These are phyloP conservation scores for Sylvilagus floridanus DNA, from an alignment of 2,797 vertebrate species.

Conservation along the genomic window DNA sequence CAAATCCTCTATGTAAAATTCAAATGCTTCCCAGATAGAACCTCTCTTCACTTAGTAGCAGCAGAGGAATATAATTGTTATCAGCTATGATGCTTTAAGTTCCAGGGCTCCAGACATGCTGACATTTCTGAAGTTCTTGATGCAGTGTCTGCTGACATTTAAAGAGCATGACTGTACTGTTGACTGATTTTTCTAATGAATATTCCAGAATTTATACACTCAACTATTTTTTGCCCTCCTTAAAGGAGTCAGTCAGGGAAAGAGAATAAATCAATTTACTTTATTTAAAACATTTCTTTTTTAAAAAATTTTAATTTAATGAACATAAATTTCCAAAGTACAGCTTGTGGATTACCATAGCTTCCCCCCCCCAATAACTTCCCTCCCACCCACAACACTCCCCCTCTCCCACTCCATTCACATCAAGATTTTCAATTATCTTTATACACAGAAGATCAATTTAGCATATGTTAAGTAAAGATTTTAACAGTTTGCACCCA, in stretches of 20 bases:
- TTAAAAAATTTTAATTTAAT: too few relatives aligned
- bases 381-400: too few relatives aligned
- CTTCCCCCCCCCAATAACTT: too few relatives aligned
- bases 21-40: neutral
- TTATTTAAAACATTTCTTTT: slow-evolving; percentile 9
- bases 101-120: neutral
- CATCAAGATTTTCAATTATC: too few relatives aligned
- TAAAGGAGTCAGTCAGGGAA: neutral
- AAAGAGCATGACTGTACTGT: neutral
- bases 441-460: too few relatives aligned
- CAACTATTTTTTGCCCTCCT: neutral
- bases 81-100: neutral
- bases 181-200: slow-evolving; percentile 37
- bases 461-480: too few relatives aligned
- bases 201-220: neutral
- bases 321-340: too few relatives aligned
- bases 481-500: too few relatives aligned
- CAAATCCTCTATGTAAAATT: neutral
- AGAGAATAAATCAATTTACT: slow-evolving; percentile 44
- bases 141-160: neutral
- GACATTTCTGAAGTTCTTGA: neutral
- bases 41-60: neutral
- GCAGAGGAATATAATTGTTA: neutral
- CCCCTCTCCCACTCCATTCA: too few relatives aligned
- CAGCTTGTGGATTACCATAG: too few relatives aligned